Conservation (phyloP, 2,888 invertebrate genomes). For the Chrysomela aeneicollis region DNA sequence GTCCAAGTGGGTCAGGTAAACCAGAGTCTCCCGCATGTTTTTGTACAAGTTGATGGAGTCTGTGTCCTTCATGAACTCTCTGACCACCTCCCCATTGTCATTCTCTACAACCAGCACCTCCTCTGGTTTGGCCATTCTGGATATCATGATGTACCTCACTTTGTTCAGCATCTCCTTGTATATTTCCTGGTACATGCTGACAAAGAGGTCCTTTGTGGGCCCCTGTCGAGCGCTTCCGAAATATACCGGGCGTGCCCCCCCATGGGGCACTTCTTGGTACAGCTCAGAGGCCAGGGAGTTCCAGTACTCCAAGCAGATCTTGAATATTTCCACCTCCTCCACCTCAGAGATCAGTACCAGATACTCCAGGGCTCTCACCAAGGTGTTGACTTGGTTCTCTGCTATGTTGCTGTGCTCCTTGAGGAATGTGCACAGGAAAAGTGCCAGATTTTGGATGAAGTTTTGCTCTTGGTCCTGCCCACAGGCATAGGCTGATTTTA, state of each 20-base stretch:
- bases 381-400: slow-evolving; percentile 77
- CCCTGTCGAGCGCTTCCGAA: slow-evolving; percentile 44
- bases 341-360: slow-evolving; percentile 95
- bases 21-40: slow-evolving; percentile 97
- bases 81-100: slow-evolving; percentile 98
- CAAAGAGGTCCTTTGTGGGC: slow-evolving; percentile 15
- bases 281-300: slow-evolving; percentile 91
- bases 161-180: slow-evolving; percentile 85
- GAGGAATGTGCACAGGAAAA: slow-evolving; percentile 95
- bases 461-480: slow-evolving; percentile 98
- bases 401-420: slow-evolving; percentile 92
- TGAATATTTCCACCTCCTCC: slow-evolving; percentile 99
- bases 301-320: slow-evolving; percentile 99
- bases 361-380: slow-evolving; percentile 86
- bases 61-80: slow-evolving; percentile 99
- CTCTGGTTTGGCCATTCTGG: slow-evolving; percentile 99
- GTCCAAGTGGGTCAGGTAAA: slow-evolving; percentile 98
- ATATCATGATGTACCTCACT: slow-evolving; percentile 97
- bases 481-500: slow-evolving; percentile 91
- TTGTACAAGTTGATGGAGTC: slow-evolving; percentile 99
- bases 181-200: slow-evolving; percentile 57
- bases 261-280: slow-evolving; percentile 69
- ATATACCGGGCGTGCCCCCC: slow-evolving; percentile 53
- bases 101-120: slow-evolving; percentile 99
- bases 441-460: slow-evolving; percentile 97